These are phyloP conservation scores for Disparrhopalites patrizii DNA, from an alignment of 2,888 invertebrate species.

Conservation along the genomic window DNA sequence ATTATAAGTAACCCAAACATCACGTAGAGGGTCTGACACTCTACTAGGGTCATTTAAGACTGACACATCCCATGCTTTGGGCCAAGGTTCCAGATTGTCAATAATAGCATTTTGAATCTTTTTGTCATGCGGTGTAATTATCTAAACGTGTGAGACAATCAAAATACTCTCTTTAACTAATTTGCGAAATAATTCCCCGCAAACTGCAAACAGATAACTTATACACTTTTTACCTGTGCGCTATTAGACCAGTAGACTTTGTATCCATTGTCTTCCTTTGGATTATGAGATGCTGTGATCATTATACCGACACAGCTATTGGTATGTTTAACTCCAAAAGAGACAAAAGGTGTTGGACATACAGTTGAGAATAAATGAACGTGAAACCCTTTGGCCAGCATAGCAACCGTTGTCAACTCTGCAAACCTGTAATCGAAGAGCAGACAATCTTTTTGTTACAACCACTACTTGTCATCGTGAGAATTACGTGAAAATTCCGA, in stretches of 20 bases:
- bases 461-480: too few relatives aligned
- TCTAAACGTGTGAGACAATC: slow-evolving; percentile 59
- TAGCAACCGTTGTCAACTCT: slow-evolving; percentile 77
- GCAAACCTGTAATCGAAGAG: slow-evolving; percentile 81
- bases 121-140: slow-evolving; percentile 85
- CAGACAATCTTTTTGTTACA: too few relatives aligned
- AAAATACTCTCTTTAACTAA: too few relatives aligned
- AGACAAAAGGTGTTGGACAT: slow-evolving; percentile 90
- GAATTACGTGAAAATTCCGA: too few relatives aligned
- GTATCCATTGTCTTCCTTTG: slow-evolving; percentile 93
- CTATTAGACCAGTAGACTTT: slow-evolving; percentile 97
- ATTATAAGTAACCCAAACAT: slow-evolving; percentile 67
- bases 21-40: slow-evolving; percentile 65
- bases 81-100: slow-evolving; percentile 70
- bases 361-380: slow-evolving; percentile 76
- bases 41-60: slow-evolving; percentile 58
- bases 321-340: slow-evolving; percentile 72
- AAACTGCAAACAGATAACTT: not conserved
- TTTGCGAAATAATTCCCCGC: too few relatives aligned
- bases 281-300: slow-evolving; percentile 95
- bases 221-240: slow-evolving; percentile 63
- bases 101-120: slow-evolving; percentile 75
- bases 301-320: slow-evolving; percentile 81
- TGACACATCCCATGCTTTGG: slow-evolving; percentile 71
- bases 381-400: slow-evolving; percentile 67